Percentiles rank a stretch among this genome's conserved stretches.
Conservation (phyloP, 2,797 vertebrate genomes). For the Rhincodon typus region DNA sequence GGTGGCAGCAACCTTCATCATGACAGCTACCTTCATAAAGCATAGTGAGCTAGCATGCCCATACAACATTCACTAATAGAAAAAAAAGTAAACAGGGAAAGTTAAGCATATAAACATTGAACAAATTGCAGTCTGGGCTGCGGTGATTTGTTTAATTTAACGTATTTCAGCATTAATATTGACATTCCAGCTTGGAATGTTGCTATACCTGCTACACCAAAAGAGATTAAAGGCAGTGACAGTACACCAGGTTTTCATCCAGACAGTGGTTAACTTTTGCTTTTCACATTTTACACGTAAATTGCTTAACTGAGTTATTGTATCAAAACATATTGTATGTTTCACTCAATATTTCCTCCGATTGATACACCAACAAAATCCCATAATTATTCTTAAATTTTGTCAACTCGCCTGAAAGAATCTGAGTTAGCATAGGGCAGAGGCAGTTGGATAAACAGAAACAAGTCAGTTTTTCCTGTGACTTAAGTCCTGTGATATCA, state of each 20-base stretch:
- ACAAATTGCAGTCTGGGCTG: background rate
- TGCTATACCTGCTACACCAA: background rate
- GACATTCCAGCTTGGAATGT: background rate
- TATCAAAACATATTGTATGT: background rate
- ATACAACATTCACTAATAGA: background rate
- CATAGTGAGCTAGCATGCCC: too few species aligned
- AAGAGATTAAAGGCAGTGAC: background rate
- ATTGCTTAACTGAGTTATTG: background rate
- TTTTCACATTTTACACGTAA: background rate
- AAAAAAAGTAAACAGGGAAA: background rate
- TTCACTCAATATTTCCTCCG: background rate
- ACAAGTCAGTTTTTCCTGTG: background rate
- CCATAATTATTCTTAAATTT: background rate
- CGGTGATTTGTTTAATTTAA: background rate
- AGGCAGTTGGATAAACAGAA: background rate
- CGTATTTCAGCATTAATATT: background rate
- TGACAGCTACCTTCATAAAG: too few species aligned
- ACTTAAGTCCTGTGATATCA: background rate
- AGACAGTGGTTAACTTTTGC: background rate
- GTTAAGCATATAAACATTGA: background rate
- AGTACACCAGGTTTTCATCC: background rate
- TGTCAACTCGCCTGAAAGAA: background rate
- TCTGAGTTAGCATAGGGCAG: background rate
- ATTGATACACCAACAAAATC: background rate
- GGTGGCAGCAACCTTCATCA: too few species aligned